Evolutionary conservation across 37 sponge, comb jelly and placozoan species (phyloP), one percentile per base, ranked within the genome.

Genomic region (Tethya wilhelma): DNA sequence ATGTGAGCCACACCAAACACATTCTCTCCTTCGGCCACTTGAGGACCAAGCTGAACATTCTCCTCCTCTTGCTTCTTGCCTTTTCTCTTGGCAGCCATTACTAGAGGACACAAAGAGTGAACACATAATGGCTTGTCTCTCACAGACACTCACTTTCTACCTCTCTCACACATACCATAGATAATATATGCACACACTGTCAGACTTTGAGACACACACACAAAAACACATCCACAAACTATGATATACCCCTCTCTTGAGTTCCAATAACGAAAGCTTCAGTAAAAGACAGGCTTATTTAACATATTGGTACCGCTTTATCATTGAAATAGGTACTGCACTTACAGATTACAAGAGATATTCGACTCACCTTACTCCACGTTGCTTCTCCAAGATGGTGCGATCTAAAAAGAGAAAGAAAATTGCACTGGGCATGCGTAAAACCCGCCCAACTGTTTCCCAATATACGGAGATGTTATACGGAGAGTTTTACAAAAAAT

Each of bases 1-100:
- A 99, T 99, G 91, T 99, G 99, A 45, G 93, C 95, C 3, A 99
- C 99, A 32, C 97, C 99, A 81, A 99, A 99, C 25, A 99, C 99
- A 29, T 90, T 69, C 73, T 99, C 97, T 8, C 96, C 99, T 38
- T 94, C 97, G 4, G 85, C 91, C 38, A 94, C 99, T 23, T 83
- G 85, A 4, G 97, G 97, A 2, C 97, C 99, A 38, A 99, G 85
- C 38, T 87, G 84, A 25, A 96, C 71, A 67, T 88, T 89, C 79
- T 96, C 94, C 62, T 99, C 99, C 72, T 94, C 77, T 73, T 94
- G 84, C 41, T 69, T 82, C 79, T 80, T 90, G 56, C 91, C 93
- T 84, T 94, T 93, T 59, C 97, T 57, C 45, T 86, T 91, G 11
- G 99, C 96, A 96, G n/a, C n/a, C n/a, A n/a, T n/a, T n/a, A n/a